A percentile compares a stretch with the other conserved stretches of the same genome.
Evolutionary conservation across 2,113 vertebrate species (phyloP).

Genomic region (Taxidea taxus): DNA sequence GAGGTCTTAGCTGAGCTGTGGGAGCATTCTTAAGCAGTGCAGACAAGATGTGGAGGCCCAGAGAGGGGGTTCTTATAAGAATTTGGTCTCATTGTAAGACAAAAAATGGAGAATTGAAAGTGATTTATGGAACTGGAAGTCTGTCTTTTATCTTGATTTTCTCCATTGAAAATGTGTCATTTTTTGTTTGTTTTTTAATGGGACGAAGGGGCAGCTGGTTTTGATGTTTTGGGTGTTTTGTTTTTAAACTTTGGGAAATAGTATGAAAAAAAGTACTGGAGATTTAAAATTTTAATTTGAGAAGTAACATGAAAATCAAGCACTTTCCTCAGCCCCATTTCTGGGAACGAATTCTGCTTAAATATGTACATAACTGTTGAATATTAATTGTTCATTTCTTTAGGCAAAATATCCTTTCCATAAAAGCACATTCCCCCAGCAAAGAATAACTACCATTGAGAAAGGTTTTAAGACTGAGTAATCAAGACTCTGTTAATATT

Average conservation of each 20-base stretch:
- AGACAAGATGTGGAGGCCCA: not conserved
- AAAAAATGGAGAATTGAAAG: not conserved
- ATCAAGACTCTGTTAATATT: slow-evolving; percentile 61
- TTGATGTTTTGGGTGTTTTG: not conserved
- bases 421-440: slow-evolving; percentile 4
- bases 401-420: slow-evolving; percentile 52
- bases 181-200: not conserved
- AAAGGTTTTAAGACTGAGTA: slow-evolving; percentile 54
- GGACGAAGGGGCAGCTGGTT: not conserved
- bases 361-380: not conserved
- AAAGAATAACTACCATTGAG: slow-evolving; percentile 54
- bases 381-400: slow-evolving; percentile 42
- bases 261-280: not conserved
- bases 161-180: not conserved
- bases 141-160: not conserved
- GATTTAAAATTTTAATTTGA: slow-evolving; percentile 55
- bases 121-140: not conserved
- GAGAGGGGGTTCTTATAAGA: not conserved
- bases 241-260: slow-evolving; percentile 11
- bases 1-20: not conserved
- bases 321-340: slow-evolving; percentile 24
- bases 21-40: not conserved
- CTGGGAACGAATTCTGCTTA: slow-evolving; percentile 31
- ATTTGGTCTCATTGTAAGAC: not conserved
- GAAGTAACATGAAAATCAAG: not conserved